Conservation (phyloP, 2,113 vertebrate species). For the Mesembrinibis cayennensis region DNA sequence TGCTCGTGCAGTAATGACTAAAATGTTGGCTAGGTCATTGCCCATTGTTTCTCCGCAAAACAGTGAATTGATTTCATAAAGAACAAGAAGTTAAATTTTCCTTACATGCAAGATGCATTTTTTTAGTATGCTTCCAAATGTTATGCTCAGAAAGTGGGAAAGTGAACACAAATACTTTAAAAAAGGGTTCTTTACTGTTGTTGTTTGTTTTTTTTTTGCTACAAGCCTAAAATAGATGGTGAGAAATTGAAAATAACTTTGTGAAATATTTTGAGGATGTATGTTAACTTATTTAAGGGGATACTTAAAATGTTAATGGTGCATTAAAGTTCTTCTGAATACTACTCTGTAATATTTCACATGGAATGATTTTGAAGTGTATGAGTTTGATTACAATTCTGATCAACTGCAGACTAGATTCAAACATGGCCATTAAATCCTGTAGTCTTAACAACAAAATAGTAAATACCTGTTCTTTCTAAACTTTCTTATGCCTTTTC, state of each 20-base stretch:
- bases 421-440: neutral
- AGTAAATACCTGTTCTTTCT: neutral
- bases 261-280: neutral
- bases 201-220: neutral
- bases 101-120: neutral
- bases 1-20: neutral
- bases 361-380: neutral
- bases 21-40: neutral
- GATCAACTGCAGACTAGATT: neutral
- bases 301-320: neutral
- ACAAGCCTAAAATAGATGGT: neutral
- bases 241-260: neutral
- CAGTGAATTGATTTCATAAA: neutral
- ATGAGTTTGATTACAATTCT: neutral
- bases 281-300: neutral
- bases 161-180: neutral
- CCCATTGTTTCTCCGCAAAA: neutral
- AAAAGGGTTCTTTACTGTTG: neutral
- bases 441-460: neutral
- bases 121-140: neutral
- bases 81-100: neutral
- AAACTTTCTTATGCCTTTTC: neutral
- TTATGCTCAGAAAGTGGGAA: neutral
- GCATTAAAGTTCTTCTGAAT: neutral
- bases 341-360: neutral